Evolutionary conservation across 2,113 vertebrate species (phyloP).

Genomic region (Rhipidura dahli): DNA sequence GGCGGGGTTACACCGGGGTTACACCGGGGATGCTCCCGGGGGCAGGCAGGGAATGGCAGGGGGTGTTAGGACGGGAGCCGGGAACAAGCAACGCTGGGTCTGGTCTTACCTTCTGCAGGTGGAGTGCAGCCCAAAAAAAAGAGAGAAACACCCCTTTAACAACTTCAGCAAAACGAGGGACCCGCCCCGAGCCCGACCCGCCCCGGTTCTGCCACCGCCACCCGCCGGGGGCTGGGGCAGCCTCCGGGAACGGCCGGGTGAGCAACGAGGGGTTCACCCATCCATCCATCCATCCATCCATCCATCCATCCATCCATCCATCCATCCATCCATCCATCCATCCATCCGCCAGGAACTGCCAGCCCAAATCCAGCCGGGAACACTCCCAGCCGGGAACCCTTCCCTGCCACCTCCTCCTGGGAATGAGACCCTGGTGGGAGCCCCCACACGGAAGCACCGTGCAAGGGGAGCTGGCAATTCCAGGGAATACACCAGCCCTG

Average conservation of each 20-base stretch:
- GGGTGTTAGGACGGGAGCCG: neutral
- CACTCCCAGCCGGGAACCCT: accelerated
- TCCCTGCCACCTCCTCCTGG: accelerated
- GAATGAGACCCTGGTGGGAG: accelerated
- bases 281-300: too few species aligned
- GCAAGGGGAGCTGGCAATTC: accelerated
- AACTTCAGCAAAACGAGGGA: constrained; percentile 54
- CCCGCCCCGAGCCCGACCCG: neutral
- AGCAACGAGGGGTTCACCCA: too few species aligned
- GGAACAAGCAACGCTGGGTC: constrained; percentile 60
- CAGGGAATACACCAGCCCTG: neutral
- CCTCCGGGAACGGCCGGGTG: neutral
- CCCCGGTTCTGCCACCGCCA: neutral
- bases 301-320: too few species aligned
- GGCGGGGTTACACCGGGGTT: neutral
- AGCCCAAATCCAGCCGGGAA: accelerated
- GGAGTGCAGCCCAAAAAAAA: constrained; percentile 72
- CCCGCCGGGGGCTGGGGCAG: accelerated
- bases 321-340: too few species aligned
- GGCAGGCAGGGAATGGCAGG: neutral
- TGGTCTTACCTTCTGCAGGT: constrained; percentile 81
- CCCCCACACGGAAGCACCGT: accelerated
- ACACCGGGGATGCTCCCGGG: neutral
- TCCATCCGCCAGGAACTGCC: accelerated
- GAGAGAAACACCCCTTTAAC: constrained; percentile 67